Conservation (phyloP, 2,888 invertebrate species). For the Blomia tropicalis region DNA sequence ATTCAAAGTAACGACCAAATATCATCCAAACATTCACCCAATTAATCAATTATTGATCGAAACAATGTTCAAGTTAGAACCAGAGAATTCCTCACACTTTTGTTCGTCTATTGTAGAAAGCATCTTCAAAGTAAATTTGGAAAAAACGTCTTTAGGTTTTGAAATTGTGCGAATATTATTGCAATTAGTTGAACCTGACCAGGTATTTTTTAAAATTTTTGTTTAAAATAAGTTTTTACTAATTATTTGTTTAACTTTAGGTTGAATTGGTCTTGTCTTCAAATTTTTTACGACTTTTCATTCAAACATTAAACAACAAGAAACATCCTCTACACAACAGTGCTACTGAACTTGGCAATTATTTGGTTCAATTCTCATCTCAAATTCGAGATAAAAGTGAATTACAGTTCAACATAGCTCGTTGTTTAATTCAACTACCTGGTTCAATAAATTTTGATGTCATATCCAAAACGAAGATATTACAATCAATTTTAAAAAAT, state of each 20-base stretch:
- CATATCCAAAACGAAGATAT: conserved; percentile 20
- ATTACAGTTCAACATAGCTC: conserved; percentile 11
- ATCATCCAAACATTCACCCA: conserved; percentile 28
- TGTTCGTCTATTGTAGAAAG: conserved; percentile 26
- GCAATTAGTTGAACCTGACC: conserved; percentile 16
- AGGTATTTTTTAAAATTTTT: conserved; percentile 20
- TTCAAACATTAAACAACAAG: conserved; percentile 18
- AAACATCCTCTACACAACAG: conserved; percentile 14
- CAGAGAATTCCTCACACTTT: conserved; percentile 24
- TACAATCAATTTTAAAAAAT: conserved; percentile 13
- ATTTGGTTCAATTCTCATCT: neutral
- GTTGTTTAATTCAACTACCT: conserved; percentile 18
- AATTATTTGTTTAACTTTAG: neutral
- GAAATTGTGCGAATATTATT: conserved; percentile 26
- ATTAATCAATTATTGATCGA: conserved; percentile 21
- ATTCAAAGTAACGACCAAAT: conserved; percentile 25
- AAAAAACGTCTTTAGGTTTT: conserved; percentile 27
- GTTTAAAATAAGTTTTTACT: neutral
- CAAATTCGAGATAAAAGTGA: neutral
- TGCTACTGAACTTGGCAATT: conserved; percentile 8
- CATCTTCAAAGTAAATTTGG: conserved; percentile 23
- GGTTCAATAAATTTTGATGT: conserved; percentile 22
- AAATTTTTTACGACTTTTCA: conserved; percentile 17
- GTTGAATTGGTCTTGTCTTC: conserved; percentile 12
- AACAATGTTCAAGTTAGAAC: neutral